These are phyloP conservation scores for Odontothrips loti DNA, from an alignment of 2,888 invertebrate genomes.

Conservation along the genomic window DNA sequence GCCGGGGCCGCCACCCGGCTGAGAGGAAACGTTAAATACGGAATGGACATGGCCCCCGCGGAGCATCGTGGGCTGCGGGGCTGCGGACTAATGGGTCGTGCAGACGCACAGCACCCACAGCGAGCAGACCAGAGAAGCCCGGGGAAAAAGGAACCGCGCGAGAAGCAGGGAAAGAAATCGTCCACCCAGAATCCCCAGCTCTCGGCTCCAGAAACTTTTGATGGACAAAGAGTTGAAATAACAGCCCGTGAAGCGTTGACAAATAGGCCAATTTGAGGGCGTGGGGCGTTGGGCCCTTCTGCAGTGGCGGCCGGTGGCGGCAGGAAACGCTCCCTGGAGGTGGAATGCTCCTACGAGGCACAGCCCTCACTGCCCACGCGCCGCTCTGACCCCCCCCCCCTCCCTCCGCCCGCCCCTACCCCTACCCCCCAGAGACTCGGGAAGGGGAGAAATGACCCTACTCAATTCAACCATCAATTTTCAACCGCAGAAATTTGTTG, in stretches of 20 bases:
- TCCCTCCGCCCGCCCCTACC: too few relatives aligned
- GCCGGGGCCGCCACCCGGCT: too few relatives aligned
- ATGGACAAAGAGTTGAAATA: conserved; percentile 11
- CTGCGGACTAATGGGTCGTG: too few relatives aligned
- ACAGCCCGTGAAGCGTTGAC: conserved; percentile 15
- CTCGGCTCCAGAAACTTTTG: not conserved
- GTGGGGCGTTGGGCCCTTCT: not conserved
- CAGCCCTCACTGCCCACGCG: not conserved
- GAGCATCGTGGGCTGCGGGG: too few relatives aligned
- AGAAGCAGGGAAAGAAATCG: too few relatives aligned
- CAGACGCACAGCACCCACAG: too few relatives aligned
- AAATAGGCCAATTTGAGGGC: conserved; percentile 11
- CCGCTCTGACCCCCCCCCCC: too few relatives aligned
- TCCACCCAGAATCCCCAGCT: too few relatives aligned
- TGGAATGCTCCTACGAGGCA: not conserved
- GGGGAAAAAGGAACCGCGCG: too few relatives aligned
- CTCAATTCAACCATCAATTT: conserved; percentile 19
- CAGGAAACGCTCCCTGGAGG: not conserved
- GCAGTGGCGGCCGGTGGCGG: not conserved
- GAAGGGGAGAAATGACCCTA: not conserved
- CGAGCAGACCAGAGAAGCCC: too few relatives aligned
- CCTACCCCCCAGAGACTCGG: not conserved
- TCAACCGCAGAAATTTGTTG: not conserved
- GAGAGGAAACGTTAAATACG: too few relatives aligned
- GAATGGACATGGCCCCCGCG: too few relatives aligned